Conservation (phyloP, 2,888 invertebrate genomes). For the Lacanobia oleracea region DNA sequence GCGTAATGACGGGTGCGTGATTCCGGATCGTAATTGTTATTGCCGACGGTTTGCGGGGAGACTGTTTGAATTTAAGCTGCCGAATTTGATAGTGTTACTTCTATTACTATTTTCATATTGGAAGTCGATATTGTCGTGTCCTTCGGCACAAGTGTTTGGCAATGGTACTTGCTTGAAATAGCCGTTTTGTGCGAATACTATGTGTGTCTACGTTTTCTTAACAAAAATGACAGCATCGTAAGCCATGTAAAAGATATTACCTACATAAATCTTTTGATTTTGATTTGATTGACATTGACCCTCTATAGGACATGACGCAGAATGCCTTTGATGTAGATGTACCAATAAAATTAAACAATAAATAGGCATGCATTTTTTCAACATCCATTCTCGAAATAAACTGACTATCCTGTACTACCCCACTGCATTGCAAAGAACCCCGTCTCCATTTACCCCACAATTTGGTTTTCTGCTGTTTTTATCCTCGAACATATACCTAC, state of each 20-base stretch:
- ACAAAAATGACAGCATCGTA: too few relatives aligned
- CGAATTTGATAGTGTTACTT: slow-evolving; percentile 55
- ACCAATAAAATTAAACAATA: not conserved
- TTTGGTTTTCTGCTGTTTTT: too few relatives aligned
- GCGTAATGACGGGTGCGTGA: slow-evolving; percentile 88
- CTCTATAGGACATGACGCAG: not conserved
- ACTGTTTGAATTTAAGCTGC: slow-evolving; percentile 69
- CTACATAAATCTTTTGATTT: too few relatives aligned
- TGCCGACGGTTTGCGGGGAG: slow-evolving; percentile 67
- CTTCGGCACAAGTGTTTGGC: not conserved
- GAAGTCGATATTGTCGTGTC: slow-evolving; percentile 27
- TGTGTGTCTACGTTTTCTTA: too few relatives aligned
- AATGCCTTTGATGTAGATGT: not conserved
- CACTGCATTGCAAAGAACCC: too few relatives aligned
- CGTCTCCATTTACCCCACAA: too few relatives aligned
- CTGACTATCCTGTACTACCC: not conserved
- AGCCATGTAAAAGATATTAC: too few relatives aligned
- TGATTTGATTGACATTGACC: too few relatives aligned
- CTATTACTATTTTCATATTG: slow-evolving; percentile 41
- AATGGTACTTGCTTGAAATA: too few relatives aligned
- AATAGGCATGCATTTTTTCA: not conserved
- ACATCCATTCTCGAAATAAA: not conserved
- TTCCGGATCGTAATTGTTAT: slow-evolving; percentile 89
- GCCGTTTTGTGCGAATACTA: too few relatives aligned
- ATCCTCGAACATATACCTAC: not conserved